Conservation (phyloP, 2,113 vertebrate genomes). For the Sylvicapra grimmia region DNA sequence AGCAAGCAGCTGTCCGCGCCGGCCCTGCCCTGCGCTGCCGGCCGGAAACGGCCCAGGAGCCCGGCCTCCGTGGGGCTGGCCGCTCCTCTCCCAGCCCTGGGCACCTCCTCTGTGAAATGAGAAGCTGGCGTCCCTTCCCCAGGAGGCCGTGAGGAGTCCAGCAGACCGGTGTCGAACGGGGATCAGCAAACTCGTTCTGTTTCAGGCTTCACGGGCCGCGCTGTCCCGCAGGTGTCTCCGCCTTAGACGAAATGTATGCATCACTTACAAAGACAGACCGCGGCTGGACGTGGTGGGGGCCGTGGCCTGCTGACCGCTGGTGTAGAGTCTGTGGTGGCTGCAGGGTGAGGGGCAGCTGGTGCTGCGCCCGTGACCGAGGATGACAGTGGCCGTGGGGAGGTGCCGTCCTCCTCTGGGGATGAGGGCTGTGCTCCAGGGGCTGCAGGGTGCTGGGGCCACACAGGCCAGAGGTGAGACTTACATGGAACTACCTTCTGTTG, state of each 20-base stretch:
- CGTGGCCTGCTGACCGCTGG: neutral
- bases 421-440: rapidly evolving
- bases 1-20: neutral
- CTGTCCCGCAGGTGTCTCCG: neutral
- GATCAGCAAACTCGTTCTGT: neutral
- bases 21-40: neutral
- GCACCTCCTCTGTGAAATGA: neutral
- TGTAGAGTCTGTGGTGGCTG: too few relatives aligned
- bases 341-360: neutral
- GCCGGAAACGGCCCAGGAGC: neutral
- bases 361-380: rapidly evolving
- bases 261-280: neutral
- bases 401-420: neutral
- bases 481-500: neutral
- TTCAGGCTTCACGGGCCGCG: neutral
- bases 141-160: too few relatives aligned
- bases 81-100: neutral
- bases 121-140: neutral
- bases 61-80: neutral
- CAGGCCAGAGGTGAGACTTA: neutral
- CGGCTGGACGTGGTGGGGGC: rapidly evolving
- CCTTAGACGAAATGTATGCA: rapidly evolving
- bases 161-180: rapidly evolving
- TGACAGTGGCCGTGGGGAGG: rapidly evolving
- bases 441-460: neutral